Conservation (phyloP, 92 coral and sea anemone genomes). For the Phymanthus crucifer region DNA sequence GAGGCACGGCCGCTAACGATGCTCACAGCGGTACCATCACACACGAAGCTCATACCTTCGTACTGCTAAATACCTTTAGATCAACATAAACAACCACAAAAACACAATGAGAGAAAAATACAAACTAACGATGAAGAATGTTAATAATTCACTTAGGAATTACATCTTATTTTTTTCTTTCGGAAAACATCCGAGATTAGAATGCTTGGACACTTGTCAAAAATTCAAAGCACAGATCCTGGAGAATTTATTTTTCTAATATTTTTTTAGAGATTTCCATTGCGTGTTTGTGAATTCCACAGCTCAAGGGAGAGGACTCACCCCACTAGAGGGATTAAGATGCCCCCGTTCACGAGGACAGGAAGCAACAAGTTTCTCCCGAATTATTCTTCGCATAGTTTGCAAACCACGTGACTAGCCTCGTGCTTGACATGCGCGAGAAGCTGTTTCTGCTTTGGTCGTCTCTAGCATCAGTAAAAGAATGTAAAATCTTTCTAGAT, state of each 20-base stretch:
- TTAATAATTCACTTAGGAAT: conserved; percentile 2
- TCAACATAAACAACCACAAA: conserved; percentile 17
- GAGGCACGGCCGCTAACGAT: not conserved
- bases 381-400: not conserved
- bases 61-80: conserved; percentile 12
- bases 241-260: not conserved
- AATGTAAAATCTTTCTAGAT: not conserved
- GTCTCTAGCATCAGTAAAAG: not conserved
- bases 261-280: not conserved
- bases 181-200: not conserved
- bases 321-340: conserved; percentile 10
- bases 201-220: not conserved
- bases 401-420: not conserved
- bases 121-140: conserved; percentile 8
- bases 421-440: not conserved
- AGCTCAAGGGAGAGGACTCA: not conserved
- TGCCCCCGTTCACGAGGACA: not conserved
- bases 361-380: not conserved
- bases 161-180: not conserved
- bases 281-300: conserved; percentile 2
- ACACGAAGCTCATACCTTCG: not conserved
- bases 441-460: not conserved
- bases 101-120: not conserved
- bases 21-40: not conserved
- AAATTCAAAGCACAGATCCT: not conserved